phyloP scores from a whole-genome alignment of 2,888 invertebrate species.

The Cinara cedri region DNA sequence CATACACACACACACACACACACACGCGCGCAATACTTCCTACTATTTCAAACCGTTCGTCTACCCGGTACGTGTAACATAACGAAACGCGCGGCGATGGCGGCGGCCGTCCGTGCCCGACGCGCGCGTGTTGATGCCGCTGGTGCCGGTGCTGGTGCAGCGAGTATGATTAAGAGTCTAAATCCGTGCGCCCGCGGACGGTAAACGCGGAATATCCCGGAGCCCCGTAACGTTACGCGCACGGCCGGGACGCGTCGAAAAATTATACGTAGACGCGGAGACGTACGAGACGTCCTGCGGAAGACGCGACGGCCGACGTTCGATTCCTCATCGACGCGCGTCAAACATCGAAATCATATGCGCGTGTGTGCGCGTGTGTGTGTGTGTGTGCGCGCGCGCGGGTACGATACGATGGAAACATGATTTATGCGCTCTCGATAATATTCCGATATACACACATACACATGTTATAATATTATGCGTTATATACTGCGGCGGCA shows the following conservation, averaged over 20 bases:
- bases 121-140: neutral
- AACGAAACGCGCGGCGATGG: neutral
- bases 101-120: neutral
- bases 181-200: conserved; percentile 44
- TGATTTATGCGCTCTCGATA: conserved; percentile 18
- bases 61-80: neutral
- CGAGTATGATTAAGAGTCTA: conserved; percentile 45
- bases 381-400: too few species aligned
- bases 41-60: conserved; percentile 30
- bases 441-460: neutral
- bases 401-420: too few species aligned
- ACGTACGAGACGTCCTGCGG: neutral
- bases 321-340: conserved; percentile 2
- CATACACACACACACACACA: too few species aligned
- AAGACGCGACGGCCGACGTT: neutral
- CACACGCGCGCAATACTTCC: conserved; percentile 45
- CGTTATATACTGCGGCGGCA: neutral
- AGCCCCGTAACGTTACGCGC: conserved; percentile 1
- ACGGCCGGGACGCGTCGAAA: conserved; percentile 39
- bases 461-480: neutral
- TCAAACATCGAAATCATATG: neutral
- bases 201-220: conserved; percentile 33
- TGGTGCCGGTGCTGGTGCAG: conserved; percentile 5
- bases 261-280: too few species aligned
- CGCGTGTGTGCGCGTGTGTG: too few species aligned